These are phyloP conservation scores for Lordiphosa fenestrarum DNA, from an alignment of 2,888 invertebrate genomes.

Conservation along the genomic window DNA sequence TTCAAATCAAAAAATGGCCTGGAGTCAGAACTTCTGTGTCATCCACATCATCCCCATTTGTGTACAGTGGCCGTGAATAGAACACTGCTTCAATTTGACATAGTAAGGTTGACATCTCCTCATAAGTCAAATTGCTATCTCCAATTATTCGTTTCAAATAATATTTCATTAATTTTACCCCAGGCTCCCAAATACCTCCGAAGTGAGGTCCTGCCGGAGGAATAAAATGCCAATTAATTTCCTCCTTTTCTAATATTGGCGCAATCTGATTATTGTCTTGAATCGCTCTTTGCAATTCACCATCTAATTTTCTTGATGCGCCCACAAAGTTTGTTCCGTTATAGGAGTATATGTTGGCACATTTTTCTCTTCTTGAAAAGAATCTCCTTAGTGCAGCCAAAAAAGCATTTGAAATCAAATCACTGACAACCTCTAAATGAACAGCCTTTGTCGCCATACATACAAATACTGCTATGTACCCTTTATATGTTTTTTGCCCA, in stretches of 20 bases:
- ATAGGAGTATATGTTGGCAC: no score
- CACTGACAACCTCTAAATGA: no score
- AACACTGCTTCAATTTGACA: not conserved
- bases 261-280: not conserved
- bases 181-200: slow-evolving; percentile 1
- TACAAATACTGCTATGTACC: no score
- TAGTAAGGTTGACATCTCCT: slow-evolving; percentile 4
- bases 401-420: no score
- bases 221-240: slow-evolving; percentile 1
- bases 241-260: not conserved
- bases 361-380: no score
- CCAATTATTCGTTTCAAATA: slow-evolving; percentile 4
- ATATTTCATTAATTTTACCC: not conserved
- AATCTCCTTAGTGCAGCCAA: no score
- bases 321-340: not conserved
- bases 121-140: slow-evolving; percentile 2
- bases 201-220: slow-evolving; percentile 14
- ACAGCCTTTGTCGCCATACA: no score
- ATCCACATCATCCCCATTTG: no score
- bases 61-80: not conserved
- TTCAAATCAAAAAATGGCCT: no score
- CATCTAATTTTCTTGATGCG: not conserved
- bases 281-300: not conserved
- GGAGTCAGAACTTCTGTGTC: no score
- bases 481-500: no score